Base-by-base conservation (phyloP, 1,140 invertebrate genomes). In the Helicoverpa zea region DNA sequence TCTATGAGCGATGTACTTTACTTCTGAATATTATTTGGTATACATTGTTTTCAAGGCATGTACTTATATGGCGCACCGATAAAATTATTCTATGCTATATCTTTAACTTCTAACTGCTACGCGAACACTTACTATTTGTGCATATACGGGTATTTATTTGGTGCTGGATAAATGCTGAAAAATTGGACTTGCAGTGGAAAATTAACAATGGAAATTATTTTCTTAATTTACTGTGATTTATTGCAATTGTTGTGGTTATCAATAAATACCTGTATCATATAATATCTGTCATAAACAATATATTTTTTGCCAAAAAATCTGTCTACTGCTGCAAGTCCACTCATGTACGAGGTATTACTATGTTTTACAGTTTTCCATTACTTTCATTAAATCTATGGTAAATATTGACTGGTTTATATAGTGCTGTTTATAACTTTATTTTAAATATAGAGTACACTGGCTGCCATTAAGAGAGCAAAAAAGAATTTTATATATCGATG, bases 141-240 rank as follows among this genome's bases (percentile, higher is more conserved):
- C 75, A 77, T 14, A 77, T 66, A 49, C 47, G 23, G 61, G 9
- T 77, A 75, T 77, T 77, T 63, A 52, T 54, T 52, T 77, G 23
- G 75, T 77, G 75, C 75, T 77, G 47, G n/a, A 54, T 77, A 77
- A 52, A 72, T 72, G 68, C 30, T 77, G 29, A 49, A 77, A 56
- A 77, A 66, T 35, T 9, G 59, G 75, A 64, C 73, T 61, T 75
- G 58, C 73, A 75, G 73, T 29, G 0, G 35, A 43, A 43, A 43
- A 43, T 9, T 43, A 43, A 43, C 5, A 9, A 43, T 43, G 5
- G 1, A 43, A 43, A 43, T 43, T 43, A 43, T 43, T 43, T 9
- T 43, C 1, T 5, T 43, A 43, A 43, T 43, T 43, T 1, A 43
- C 35, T 43, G 23, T 23, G 35, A 43, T 7, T 43, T 43, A 43